Evolutionary conservation across 2,113 vertebrate species (phyloP).

Genomic region (Hassar affinis): DNA sequence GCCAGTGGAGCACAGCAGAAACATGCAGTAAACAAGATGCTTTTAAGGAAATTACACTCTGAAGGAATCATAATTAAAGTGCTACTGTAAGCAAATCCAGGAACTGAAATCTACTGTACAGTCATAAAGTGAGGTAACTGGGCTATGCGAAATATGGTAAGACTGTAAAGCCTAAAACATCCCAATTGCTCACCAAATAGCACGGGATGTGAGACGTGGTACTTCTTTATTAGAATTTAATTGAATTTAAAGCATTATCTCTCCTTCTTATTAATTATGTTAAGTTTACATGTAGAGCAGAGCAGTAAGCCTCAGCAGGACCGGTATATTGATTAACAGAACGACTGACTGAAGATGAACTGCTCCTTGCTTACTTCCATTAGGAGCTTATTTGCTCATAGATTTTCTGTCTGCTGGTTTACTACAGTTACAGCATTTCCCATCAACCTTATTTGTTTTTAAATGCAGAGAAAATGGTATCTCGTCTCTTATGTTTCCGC

Average conservation of each 20-base stretch:
- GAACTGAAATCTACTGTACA: constrained; percentile 26
- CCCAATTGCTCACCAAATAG: not conserved
- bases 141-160: constrained; percentile 4
- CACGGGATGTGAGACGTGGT: not conserved
- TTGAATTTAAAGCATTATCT: not conserved
- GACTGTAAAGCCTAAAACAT: not conserved
- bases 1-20: constrained; percentile 21
- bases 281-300: not conserved
- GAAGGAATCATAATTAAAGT: constrained; percentile 39
- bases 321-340: constrained; percentile 17
- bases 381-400: constrained; percentile 13
- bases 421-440: not conserved
- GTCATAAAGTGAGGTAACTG: constrained; percentile 4
- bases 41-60: constrained; percentile 55
- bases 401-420: not conserved
- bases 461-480: constrained; percentile 4
- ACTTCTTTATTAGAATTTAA: not conserved
- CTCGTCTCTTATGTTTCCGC: not conserved
- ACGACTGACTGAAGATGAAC: constrained; percentile 14
- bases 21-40: constrained; percentile 44
- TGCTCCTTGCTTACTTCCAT: constrained; percentile 15
- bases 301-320: constrained; percentile 12
- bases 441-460: not conserved
- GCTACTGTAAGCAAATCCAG: constrained; percentile 41
- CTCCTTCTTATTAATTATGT: constrained; percentile 4